A percentile compares a stretch with the other conserved stretches of the same genome.
Conservation (phyloP, 2,113 vertebrate species). For the Marmota monax region DNA sequence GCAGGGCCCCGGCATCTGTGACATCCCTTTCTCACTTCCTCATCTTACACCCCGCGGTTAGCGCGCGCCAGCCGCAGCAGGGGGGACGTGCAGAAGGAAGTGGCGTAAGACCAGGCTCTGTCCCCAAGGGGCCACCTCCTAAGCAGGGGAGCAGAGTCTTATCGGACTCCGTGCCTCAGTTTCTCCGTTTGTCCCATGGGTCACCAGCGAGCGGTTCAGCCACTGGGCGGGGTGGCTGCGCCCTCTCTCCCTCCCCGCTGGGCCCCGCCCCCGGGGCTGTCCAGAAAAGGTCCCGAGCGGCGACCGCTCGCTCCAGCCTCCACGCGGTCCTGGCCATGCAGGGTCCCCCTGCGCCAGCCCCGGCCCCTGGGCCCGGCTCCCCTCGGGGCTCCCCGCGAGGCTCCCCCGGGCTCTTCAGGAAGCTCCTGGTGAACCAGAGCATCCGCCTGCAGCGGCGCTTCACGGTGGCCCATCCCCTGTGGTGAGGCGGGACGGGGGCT, state of each 20-base stretch:
- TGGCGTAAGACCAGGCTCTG: not conserved
- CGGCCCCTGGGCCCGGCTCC: slow-evolving; percentile 86
- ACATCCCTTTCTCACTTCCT: not conserved
- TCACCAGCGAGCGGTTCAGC: not conserved
- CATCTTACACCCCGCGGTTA: not conserved
- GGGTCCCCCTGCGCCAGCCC: not conserved
- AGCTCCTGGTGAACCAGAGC: slow-evolving; percentile 92
- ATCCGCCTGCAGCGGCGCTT: slow-evolving; percentile 94
- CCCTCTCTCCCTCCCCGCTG: not conserved
- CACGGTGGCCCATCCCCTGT: slow-evolving; percentile 95
- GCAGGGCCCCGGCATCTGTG: not conserved
- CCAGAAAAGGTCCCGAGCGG: slow-evolving; percentile 51
- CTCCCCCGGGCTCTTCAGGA: slow-evolving; percentile 93
- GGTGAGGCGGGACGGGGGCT: slow-evolving; percentile 86
- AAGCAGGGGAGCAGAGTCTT: not conserved
- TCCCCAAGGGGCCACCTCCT: not conserved
- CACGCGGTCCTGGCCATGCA: slow-evolving; percentile 77
- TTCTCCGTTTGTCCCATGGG: not conserved
- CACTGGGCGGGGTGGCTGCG: slow-evolving; percentile 7
- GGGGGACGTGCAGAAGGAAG: not conserved
- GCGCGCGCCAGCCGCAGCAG: too few relatives aligned
- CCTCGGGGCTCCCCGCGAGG: slow-evolving; percentile 89
- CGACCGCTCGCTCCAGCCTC: slow-evolving; percentile 69
- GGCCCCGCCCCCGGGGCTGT: slow-evolving; percentile 63
- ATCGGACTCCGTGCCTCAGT: not conserved